phyloP scores from a whole-genome alignment of 2,113 vertebrate genomes.

The Prionailurus bengalensis region DNA sequence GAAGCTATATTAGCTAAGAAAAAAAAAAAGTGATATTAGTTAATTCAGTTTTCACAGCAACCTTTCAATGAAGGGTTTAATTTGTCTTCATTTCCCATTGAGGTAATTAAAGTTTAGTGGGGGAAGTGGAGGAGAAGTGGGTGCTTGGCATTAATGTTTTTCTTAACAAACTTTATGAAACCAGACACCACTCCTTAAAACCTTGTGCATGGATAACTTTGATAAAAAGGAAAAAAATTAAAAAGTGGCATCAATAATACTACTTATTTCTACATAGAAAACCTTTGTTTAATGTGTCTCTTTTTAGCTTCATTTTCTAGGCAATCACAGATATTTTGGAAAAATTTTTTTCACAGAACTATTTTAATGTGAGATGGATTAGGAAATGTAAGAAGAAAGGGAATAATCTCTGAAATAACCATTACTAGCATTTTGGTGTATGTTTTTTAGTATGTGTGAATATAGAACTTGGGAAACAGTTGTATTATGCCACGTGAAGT shows the following conservation, averaged over 20 bases:
- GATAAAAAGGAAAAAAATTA: not conserved
- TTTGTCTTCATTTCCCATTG: not conserved
- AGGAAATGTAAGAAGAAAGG: constrained; percentile 18
- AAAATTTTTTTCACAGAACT: not conserved
- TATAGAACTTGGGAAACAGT: not conserved
- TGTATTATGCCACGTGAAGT: not conserved
- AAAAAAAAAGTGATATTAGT: not conserved
- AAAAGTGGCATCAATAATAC: not conserved
- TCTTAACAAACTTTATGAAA: not conserved
- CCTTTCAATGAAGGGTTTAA: not conserved
- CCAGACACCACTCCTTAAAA: not conserved
- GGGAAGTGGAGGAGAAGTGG: not conserved
- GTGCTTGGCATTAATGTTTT: not conserved
- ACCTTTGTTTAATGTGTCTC: not conserved
- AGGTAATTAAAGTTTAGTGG: not conserved
- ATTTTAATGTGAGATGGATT: not conserved
- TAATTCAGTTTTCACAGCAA: not conserved
- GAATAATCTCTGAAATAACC: not conserved
- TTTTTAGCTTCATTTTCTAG: not conserved
- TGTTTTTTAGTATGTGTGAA: not conserved
- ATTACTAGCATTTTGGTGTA: not conserved
- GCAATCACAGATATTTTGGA: not conserved
- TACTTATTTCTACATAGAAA: not conserved
- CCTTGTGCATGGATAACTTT: not conserved
- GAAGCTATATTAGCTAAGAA: not conserved